phyloP scores from a whole-genome alignment of 1,140 invertebrate species.

The Eumaeus atala region DNA sequence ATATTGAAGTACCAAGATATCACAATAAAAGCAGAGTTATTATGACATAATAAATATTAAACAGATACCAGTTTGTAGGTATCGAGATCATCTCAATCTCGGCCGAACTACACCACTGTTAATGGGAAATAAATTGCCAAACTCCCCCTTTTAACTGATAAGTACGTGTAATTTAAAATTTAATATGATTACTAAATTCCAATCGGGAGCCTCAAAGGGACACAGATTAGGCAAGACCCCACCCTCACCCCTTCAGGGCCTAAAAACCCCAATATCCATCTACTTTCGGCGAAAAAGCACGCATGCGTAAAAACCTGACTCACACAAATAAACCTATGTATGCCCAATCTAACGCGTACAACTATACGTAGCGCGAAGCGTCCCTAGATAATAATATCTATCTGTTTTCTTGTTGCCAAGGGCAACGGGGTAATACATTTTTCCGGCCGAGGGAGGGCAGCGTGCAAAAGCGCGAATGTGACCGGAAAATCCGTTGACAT shows the following conservation, averaged over 20 bases:
- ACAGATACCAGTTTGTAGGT: background rate
- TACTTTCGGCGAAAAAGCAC: conserved; percentile 65
- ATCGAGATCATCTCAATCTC: conserved; percentile 19
- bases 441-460: conserved; percentile 31
- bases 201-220: conserved; percentile 68
- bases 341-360: conserved; percentile 53
- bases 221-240: conserved; percentile 63
- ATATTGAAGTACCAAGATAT: too few species aligned
- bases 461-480: conserved; percentile 26
- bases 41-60: too few species aligned
- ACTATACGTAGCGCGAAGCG: conserved; percentile 27
- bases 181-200: conserved; percentile 74
- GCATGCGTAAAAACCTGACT: conserved; percentile 69
- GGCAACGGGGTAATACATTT: conserved; percentile 63
- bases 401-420: conserved; percentile 58
- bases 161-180: conserved; percentile 72
- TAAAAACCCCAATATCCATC: conserved; percentile 70
- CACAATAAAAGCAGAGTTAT: too few species aligned
- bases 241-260: conserved; percentile 41
- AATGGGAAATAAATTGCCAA: conserved; percentile 64
- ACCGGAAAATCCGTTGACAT: conserved; percentile 11
- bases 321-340: conserved; percentile 59
- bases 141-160: conserved; percentile 55
- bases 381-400: conserved; percentile 46
- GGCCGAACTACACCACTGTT: conserved; percentile 44